Base-by-base conservation (phyloP, 2,888 invertebrate genomes). In the Charanyca ferruginea region DNA sequence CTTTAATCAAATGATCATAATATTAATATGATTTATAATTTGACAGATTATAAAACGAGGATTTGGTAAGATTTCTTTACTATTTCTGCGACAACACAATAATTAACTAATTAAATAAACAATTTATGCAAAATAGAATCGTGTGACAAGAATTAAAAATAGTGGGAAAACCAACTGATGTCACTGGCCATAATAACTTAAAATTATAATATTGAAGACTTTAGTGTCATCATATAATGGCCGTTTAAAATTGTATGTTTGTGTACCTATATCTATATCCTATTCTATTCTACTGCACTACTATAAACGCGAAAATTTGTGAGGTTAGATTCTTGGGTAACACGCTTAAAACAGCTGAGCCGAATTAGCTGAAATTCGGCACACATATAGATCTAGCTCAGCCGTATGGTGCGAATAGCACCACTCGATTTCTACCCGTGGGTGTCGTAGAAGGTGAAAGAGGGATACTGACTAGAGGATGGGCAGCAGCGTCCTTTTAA, bases 131-230 rank as follows among this genome's bases (percentile, higher is more conserved):
- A 53, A 59, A 53, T 49, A 23, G 38, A 49, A 64, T 68, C 48
- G 59, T 77, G 68, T 68, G 65, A 77, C 76, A 78, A 42, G 52
- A 52, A 38, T 52, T 58, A n/a, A 59, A 66, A 44, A 59, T 57
- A 45, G 23, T 38, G 68, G 76, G 18, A 73, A 77, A 73, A 45
- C 62, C 73, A 45, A 22, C 13, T 38, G 22, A 67, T 60, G 66
- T 67, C 62, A 72, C 44, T 44, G 6, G 5, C 7, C 16, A 18
- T 59, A 59, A 47, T 47, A 25, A 66, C 44, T 54, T 20, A 54
- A 58, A n/a, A 61, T 58, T 32, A 64, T 38, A 35, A 48, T 8
- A n/a, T n/a, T 66, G 20, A 9, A 11, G 11, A 45, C 5, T 44
- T 32, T 13, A 32, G 9, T 22, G 18, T 44, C 18, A 22, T 45